Percentiles rank a stretch among this genome's conserved stretches.
These are phyloP conservation scores for Zaprionus ghesquierei DNA, from an alignment of 1,140 invertebrate genomes.

Conservation along the genomic window DNA sequence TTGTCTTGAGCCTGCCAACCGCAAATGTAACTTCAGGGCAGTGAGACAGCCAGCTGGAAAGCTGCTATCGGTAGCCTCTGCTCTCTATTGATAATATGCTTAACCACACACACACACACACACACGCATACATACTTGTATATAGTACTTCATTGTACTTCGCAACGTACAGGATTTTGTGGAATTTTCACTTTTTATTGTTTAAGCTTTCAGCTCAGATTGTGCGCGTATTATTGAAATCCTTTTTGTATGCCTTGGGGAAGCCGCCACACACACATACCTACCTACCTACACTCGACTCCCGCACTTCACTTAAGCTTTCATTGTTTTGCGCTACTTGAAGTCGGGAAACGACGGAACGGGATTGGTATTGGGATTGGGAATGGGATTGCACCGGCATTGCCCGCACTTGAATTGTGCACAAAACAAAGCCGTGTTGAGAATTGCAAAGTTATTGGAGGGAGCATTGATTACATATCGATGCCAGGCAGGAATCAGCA, in stretches of 20 bases:
- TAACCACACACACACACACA: slow-evolving; percentile 45
- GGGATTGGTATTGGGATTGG: neutral
- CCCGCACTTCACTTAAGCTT: slow-evolving; percentile 10
- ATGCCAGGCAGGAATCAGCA: slow-evolving; percentile 28
- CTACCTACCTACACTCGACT: neutral
- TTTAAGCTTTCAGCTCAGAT: slow-evolving; percentile 78
- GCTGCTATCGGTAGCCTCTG: neutral
- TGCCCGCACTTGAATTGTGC: slow-evolving; percentile 54
- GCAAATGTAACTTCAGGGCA: slow-evolving; percentile 30
- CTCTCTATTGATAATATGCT: slow-evolving; percentile 55
- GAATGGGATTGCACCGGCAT: slow-evolving; percentile 8
- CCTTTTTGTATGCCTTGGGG: slow-evolving; percentile 63
- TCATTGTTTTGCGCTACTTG: slow-evolving; percentile 46
- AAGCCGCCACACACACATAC: slow-evolving; percentile 12
- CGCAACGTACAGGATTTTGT: slow-evolving; percentile 39
- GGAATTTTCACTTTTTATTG: slow-evolving; percentile 77
- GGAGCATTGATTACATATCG: slow-evolving; percentile 77
- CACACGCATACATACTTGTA: too few relatives aligned
- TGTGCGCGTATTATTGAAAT: slow-evolving; percentile 76
- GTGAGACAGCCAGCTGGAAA: neutral
- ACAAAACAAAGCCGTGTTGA: slow-evolving; percentile 71
- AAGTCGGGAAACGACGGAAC: neutral
- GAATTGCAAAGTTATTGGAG: slow-evolving; percentile 73
- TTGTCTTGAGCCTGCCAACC: slow-evolving; percentile 49
- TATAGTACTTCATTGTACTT: neutral